These are phyloP conservation scores for Ischnura elegans DNA, from an alignment of 2,888 invertebrate genomes.

Conservation along the genomic window DNA sequence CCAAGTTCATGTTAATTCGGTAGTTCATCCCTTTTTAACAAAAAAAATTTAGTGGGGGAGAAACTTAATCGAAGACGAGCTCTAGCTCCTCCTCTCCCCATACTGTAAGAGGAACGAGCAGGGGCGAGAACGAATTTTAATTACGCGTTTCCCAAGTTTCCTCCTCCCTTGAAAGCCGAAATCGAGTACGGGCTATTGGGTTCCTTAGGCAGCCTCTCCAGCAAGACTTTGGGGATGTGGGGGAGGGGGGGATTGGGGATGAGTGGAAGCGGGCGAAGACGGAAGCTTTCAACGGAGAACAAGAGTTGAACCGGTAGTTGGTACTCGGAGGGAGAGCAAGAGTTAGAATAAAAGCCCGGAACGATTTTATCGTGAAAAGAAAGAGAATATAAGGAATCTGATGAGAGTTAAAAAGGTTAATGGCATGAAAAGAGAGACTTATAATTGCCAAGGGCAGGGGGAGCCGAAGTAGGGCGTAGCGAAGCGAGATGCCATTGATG, in stretches of 20 bases:
- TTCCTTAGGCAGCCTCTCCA: neutral
- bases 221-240: neutral
- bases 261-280: neutral
- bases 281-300: neutral
- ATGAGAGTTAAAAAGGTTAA: constrained; percentile 12
- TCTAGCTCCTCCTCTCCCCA: neutral
- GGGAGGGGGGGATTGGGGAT: neutral
- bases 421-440: constrained; percentile 31
- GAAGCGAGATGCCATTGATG: neutral
- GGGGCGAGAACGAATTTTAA: neutral
- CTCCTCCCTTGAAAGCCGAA: neutral
- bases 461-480: neutral
- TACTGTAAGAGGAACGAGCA: neutral
- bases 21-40: neutral
- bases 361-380: neutral
- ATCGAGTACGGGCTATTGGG: neutral
- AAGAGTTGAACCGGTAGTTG: too few relatives aligned
- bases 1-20: neutral
- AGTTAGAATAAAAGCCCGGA: neutral
- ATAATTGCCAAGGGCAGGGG: neutral
- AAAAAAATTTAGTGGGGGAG: neutral
- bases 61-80: neutral
- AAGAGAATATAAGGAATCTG: neutral
- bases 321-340: too few relatives aligned
- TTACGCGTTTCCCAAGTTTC: neutral